phyloP scores from a whole-genome alignment of 2,888 invertebrate species.

The Raillietiella orientalis region DNA sequence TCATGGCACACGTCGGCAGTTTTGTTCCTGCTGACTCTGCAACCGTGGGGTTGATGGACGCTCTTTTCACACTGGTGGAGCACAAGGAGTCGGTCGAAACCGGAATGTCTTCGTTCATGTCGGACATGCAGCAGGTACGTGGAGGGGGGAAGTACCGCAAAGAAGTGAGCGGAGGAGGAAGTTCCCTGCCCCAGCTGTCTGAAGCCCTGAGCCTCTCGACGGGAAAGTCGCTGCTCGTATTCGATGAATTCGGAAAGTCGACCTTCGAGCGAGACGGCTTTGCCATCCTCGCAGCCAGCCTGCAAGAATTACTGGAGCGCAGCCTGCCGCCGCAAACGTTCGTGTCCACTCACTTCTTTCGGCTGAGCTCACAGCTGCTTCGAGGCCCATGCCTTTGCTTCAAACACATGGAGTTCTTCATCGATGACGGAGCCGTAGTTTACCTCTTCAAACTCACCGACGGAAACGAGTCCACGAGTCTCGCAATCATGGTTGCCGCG shows the following conservation, averaged over 20 bases:
- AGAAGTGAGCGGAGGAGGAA: neutral
- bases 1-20: conserved; percentile 58
- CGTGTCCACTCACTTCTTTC: conserved; percentile 41
- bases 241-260: conserved; percentile 73
- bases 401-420: conserved; percentile 26
- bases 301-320: conserved; percentile 28
- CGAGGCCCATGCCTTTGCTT: conserved; percentile 18
- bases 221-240: conserved; percentile 30
- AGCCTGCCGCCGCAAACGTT: conserved; percentile 34
- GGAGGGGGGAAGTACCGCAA: neutral
- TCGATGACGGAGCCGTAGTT: conserved; percentile 21
- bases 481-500: conserved; percentile 27
- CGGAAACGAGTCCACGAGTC: conserved; percentile 25
- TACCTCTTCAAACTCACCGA: conserved; percentile 28
- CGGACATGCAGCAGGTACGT: conserved; percentile 42
- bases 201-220: conserved; percentile 29
- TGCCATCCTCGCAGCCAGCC: conserved; percentile 28
- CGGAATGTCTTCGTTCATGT: conserved; percentile 51
- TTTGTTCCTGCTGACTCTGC: conserved; percentile 52
- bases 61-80: conserved; percentile 40
- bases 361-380: conserved; percentile 23
- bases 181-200: conserved; percentile 22
- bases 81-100: conserved; percentile 39
- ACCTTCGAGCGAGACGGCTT: conserved; percentile 41
- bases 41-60: conserved; percentile 30